phyloP scores from a whole-genome alignment of 2,113 vertebrate species.

The Cepphus grylle region DNA sequence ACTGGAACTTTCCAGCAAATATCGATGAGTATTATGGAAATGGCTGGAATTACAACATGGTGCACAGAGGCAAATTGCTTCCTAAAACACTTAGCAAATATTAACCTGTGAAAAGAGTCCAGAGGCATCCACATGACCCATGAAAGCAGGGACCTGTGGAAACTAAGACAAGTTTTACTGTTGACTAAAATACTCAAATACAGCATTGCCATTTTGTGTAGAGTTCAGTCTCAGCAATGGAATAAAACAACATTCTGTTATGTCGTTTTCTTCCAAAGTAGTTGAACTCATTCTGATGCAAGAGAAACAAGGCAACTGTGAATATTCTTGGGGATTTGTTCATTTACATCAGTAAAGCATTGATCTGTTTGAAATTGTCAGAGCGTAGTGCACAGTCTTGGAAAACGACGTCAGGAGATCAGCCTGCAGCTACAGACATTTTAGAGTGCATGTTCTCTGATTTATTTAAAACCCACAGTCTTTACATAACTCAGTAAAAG shows the following conservation, averaged over 20 bases:
- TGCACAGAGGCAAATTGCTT: background rate
- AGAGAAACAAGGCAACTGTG: background rate
- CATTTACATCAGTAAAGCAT: background rate
- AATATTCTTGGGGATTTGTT: background rate
- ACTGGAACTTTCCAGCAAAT: background rate
- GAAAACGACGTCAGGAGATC: background rate
- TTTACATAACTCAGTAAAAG: conserved; percentile 10
- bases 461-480: conserved; percentile 5
- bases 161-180: background rate
- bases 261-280: background rate
- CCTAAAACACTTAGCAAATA: background rate
- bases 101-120: background rate
- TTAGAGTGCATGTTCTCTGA: background rate
- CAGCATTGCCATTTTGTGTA: background rate
- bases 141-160: background rate
- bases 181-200: background rate
- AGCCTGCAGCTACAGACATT: conserved; percentile 2
- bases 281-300: background rate
- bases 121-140: background rate
- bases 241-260: background rate
- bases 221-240: background rate
- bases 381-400: background rate
- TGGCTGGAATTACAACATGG: background rate
- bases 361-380: background rate
- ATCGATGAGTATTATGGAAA: background rate